phyloP scores from a whole-genome alignment of 2,888 invertebrate genomes.

The Acleris cristana region DNA sequence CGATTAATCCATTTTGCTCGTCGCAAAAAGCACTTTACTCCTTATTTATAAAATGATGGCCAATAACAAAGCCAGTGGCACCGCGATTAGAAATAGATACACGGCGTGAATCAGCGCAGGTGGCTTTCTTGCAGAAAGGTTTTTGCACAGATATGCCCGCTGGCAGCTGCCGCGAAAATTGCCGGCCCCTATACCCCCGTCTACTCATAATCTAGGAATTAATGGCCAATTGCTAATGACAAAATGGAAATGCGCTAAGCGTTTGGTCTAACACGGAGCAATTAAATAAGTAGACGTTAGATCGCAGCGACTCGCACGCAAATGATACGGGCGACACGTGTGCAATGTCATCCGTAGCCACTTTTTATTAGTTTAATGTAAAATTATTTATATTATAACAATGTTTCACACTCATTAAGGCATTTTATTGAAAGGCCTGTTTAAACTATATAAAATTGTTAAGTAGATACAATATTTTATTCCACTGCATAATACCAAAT shows the following conservation, averaged over 20 bases:
- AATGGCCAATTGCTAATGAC: constrained; percentile 80
- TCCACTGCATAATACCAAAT: no score
- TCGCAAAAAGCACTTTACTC: constrained; percentile 16
- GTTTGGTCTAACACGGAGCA: constrained; percentile 71
- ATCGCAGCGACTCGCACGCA: constrained; percentile 52
- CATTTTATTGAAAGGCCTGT: not conserved
- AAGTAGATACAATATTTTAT: no score
- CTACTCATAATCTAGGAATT: constrained; percentile 78
- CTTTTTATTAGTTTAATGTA: constrained; percentile 11
- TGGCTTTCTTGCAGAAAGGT: constrained; percentile 74
- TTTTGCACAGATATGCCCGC: constrained; percentile 74
- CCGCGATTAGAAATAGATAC: constrained; percentile 37
- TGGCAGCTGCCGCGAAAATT: constrained; percentile 77
- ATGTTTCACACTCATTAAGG: not conserved
- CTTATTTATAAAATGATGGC: constrained; percentile 33
- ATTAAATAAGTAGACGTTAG: constrained; percentile 68
- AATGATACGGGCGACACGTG: constrained; percentile 78
- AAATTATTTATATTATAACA: constrained; percentile 3
- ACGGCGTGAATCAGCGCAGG: constrained; percentile 66
- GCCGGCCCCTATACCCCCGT: constrained; percentile 76
- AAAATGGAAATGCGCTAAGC: constrained; percentile 73
- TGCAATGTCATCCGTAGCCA: constrained; percentile 32
- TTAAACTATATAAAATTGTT: not conserved
- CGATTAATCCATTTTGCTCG: not conserved
- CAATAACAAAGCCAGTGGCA: constrained; percentile 19